These are phyloP conservation scores for Cyphomyrmex costatus DNA, from an alignment of 1,140 invertebrate genomes.

Conservation along the genomic window DNA sequence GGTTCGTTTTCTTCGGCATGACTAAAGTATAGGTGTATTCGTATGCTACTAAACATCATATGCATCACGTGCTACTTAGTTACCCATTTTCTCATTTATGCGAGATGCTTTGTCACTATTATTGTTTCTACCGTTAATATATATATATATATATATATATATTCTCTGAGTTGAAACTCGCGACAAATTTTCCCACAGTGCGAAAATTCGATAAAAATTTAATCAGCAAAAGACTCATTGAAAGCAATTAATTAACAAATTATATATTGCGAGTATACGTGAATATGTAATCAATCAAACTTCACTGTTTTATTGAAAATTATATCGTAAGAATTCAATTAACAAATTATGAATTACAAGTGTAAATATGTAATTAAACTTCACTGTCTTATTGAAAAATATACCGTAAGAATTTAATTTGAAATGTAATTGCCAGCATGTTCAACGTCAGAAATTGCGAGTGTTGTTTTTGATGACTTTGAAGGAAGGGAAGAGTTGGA, in stretches of 20 bases:
- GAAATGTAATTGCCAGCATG: background rate
- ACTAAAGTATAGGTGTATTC: slow-evolving; percentile 48
- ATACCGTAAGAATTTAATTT: slow-evolving; percentile 5
- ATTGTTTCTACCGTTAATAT: slow-evolving; percentile 3
- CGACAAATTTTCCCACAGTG: background rate
- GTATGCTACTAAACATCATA: slow-evolving; percentile 46
- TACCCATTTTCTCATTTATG: slow-evolving; percentile 52
- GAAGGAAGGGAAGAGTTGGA: background rate
- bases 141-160: too few species aligned
- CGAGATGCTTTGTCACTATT: slow-evolving; percentile 26
- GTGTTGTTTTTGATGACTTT: background rate
- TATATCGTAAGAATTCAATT: background rate
- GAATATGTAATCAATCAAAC: background rate
- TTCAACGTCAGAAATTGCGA: background rate
- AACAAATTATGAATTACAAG: background rate
- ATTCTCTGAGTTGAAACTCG: background rate
- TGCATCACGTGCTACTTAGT: slow-evolving; percentile 60
- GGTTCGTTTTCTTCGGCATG: slow-evolving; percentile 55
- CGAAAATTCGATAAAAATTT: slow-evolving; percentile 1
- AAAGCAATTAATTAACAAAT: background rate
- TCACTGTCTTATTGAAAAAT: background rate
- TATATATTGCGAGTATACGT: background rate
- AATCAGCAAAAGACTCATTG: background rate
- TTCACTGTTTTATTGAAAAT: background rate
- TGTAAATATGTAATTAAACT: background rate